A percentile compares a stretch with the other conserved stretches of the same genome.
These are phyloP conservation scores for Daktulosphaira vitifoliae DNA, from an alignment of 1,140 invertebrate genomes.

Conservation along the genomic window DNA sequence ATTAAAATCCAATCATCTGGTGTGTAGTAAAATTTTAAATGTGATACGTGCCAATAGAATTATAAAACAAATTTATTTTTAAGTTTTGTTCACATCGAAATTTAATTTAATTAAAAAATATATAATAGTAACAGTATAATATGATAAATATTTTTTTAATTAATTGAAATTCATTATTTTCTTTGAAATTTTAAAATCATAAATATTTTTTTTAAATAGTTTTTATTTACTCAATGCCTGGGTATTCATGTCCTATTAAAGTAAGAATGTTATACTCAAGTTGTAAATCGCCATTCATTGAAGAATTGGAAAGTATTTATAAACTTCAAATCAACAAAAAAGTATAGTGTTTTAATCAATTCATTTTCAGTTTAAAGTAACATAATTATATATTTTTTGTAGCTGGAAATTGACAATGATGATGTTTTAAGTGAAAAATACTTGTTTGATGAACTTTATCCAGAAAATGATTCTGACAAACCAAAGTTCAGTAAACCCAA, in stretches of 20 bases:
- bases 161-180: too few relatives aligned
- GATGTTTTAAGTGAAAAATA: conserved; percentile 81
- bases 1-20: too few relatives aligned
- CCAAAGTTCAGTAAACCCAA: conserved; percentile 92
- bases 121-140: too few relatives aligned
- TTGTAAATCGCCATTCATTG: conserved; percentile 80
- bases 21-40: too few relatives aligned
- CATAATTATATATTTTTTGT: conserved; percentile 41
- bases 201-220: too few relatives aligned
- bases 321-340: conserved; percentile 74
- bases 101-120: too few relatives aligned
- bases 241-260: conserved; percentile 85
- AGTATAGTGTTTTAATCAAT: conserved; percentile 52
- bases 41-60: too few relatives aligned
- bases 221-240: conserved; percentile 97
- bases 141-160: too few relatives aligned
- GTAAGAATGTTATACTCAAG: conserved; percentile 97
- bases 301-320: conserved; percentile 57
- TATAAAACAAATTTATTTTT: too few relatives aligned
- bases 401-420: conserved; percentile 88
- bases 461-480: conserved; percentile 78
- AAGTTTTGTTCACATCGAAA: too few relatives aligned
- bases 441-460: conserved; percentile 88
- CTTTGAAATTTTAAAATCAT: too few relatives aligned
- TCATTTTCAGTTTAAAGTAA: background rate